Percentiles rank a stretch among this genome's conserved stretches.
Evolutionary conservation across 2,113 vertebrate genomes (phyloP).

Genomic region (Uria lomvia): DNA sequence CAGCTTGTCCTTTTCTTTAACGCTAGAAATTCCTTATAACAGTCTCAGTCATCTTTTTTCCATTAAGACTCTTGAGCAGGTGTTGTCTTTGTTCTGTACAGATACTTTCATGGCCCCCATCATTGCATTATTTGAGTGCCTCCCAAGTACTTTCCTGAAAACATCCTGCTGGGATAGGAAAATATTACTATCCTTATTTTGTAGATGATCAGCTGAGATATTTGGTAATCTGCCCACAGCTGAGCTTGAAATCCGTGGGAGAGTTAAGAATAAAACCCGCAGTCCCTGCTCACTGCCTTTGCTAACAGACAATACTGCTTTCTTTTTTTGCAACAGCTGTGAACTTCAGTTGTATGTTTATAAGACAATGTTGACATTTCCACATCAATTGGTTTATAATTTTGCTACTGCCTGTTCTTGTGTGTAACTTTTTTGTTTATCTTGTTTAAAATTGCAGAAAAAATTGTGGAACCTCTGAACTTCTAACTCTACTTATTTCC

Average conservation of each 20-base stretch:
- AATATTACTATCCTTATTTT: slow-evolving; percentile 34
- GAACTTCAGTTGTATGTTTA: neutral
- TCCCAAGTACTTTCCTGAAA: slow-evolving; percentile 23
- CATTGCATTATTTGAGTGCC: neutral
- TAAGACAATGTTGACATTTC: neutral
- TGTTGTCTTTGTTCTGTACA: slow-evolving; percentile 28
- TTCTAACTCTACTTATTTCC: neutral
- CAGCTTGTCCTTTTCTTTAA: neutral
- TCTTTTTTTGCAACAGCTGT: neutral
- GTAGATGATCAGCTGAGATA: slow-evolving; percentile 59
- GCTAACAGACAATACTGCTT: neutral
- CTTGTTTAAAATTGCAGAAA: neutral
- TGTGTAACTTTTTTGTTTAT: neutral
- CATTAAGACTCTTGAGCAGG: slow-evolving; percentile 31
- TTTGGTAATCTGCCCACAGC: slow-evolving; percentile 50
- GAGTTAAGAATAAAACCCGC: slow-evolving; percentile 25
- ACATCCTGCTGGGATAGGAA: slow-evolving; percentile 42
- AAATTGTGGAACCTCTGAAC: neutral
- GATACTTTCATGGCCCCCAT: neutral
- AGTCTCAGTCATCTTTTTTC: slow-evolving; percentile 16
- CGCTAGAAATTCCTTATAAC: neutral
- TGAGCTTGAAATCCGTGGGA: neutral
- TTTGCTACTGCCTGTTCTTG: neutral
- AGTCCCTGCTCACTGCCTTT: neutral
- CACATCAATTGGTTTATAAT: neutral